A percentile compares a stretch with the other conserved stretches of the same genome.
These are phyloP conservation scores for Aythya baeri DNA, from an alignment of 2,113 vertebrate genomes.

Conservation along the genomic window DNA sequence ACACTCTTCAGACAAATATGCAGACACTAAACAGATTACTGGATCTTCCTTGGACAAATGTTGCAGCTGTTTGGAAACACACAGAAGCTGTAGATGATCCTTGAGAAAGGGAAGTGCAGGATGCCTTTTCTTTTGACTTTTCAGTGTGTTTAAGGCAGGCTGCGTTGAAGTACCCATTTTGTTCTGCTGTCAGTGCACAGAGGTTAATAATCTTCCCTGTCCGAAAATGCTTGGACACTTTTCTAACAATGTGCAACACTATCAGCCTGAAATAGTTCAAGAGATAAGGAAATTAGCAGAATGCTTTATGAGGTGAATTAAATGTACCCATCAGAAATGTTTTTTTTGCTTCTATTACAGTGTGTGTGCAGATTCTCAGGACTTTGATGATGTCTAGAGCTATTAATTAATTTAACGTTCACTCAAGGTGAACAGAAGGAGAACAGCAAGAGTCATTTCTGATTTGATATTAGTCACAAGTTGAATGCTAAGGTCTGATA, in stretches of 20 bases:
- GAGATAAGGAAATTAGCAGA: background rate
- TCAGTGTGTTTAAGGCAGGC: background rate
- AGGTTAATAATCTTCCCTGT: background rate
- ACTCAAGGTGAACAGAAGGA: conserved; percentile 38
- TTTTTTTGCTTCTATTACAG: background rate
- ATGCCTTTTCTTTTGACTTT: background rate
- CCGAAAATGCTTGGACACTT: background rate
- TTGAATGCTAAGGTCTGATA: conserved; percentile 43
- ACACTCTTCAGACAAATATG: conserved; percentile 3
- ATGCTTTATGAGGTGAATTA: background rate
- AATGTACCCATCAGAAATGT: background rate
- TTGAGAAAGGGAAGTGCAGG: background rate
- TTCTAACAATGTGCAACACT: background rate
- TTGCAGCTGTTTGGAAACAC: background rate
- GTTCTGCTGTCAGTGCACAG: background rate
- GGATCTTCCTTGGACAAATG: background rate
- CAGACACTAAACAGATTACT: conserved; percentile 5
- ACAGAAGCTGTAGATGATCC: background rate
- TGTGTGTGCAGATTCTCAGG: background rate
- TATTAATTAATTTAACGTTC: conserved; percentile 49
- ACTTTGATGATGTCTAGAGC: conserved; percentile 23
- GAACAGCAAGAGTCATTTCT: conserved; percentile 12
- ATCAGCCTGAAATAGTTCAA: background rate
- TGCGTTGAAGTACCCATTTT: background rate
- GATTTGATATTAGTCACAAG: conserved; percentile 45